These are phyloP conservation scores for Distichodus sexfasciatus DNA, from an alignment of 2,797 vertebrate genomes.

Conservation along the genomic window DNA sequence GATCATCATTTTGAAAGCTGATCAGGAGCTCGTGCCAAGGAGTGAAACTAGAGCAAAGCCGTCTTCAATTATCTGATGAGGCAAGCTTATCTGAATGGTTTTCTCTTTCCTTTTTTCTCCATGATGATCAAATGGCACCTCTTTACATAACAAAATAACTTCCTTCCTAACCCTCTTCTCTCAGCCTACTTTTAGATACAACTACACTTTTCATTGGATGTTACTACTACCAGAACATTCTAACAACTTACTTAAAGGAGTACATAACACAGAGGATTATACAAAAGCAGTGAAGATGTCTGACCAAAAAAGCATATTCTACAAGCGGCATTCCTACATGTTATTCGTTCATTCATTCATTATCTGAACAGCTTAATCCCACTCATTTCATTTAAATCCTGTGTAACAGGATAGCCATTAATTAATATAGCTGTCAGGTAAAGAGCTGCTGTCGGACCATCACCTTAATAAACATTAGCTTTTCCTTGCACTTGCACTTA, in stretches of 20 bases:
- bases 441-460: conserved; percentile 83
- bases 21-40: conserved; percentile 77
- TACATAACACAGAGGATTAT: too few species aligned
- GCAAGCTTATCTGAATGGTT: conserved; percentile 78
- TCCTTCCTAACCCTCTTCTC: conserved; percentile 59
- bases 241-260: conserved; percentile 27
- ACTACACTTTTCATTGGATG: conserved; percentile 43
- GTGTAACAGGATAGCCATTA: conserved; percentile 90
- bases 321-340: too few species aligned
- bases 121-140: conserved; percentile 69
- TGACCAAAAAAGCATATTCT: too few species aligned
- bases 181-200: conserved; percentile 55
- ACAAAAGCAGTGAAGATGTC: too few species aligned
- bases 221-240: neutral
- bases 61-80: conserved; percentile 77
- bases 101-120: conserved; percentile 78
- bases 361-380: conserved; percentile 71
- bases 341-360: neutral
- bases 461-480: conserved; percentile 83
- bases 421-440: conserved; percentile 97
- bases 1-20: conserved; percentile 78
- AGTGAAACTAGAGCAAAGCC: conserved; percentile 77
- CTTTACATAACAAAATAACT: conserved; percentile 83
- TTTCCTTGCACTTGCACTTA: conserved; percentile 71
- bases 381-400: conserved; percentile 80